Evolutionary conservation across 2,113 vertebrate genomes (phyloP), one percentile per base, ranked within the genome.

Genomic region (Plectropomus leopardus): DNA sequence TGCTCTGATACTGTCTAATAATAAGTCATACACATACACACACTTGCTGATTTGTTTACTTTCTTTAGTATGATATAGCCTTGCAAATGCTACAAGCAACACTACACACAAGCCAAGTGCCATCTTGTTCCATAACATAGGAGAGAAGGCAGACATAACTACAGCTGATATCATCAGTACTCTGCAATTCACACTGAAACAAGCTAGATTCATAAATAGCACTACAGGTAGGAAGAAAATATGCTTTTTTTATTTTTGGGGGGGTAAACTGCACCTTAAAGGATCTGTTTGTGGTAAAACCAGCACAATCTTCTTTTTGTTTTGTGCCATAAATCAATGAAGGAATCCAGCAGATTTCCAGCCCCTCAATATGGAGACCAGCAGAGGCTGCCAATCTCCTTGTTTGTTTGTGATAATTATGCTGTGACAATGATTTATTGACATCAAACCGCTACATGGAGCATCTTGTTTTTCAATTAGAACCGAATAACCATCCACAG

Each of bases 321-420:
- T 67, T 42, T 55, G 44, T 71, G 57, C 71, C 45, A 54, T 26
- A 48, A 70, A 82, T 67, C 67, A 64, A 14, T 60, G 23, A 23
- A 36, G 10, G 28, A 47, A 58, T 57, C 24, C 42, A 15, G 60
- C 66, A 53, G 17, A 42, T 51, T 55, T 42, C 11, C 42, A 40
- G 32, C 42, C 26, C 4, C 28, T 11, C 30, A 45, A 50, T 28
- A 24, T 15, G 1, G 5, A 70, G 21, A 44, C 23, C 15, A 8
- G 32, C 32, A 13, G 47, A 65, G 0, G 14, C 72, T 66, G 77
- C 59, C 73, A 71, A 36, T 83, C 53, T 14, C 24, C 30, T 30
- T 61, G 36, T 48, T 4, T 57, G 21, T 70, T 72, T 83, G 63
- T 61, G 21, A 11, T 82, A 55, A 74, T 78, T 50, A 67, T n/a